A percentile compares a stretch with the other conserved stretches of the same genome.
phyloP scores from a whole-genome alignment of 1,140 invertebrate species.

The Nilaparvata lugens region DNA sequence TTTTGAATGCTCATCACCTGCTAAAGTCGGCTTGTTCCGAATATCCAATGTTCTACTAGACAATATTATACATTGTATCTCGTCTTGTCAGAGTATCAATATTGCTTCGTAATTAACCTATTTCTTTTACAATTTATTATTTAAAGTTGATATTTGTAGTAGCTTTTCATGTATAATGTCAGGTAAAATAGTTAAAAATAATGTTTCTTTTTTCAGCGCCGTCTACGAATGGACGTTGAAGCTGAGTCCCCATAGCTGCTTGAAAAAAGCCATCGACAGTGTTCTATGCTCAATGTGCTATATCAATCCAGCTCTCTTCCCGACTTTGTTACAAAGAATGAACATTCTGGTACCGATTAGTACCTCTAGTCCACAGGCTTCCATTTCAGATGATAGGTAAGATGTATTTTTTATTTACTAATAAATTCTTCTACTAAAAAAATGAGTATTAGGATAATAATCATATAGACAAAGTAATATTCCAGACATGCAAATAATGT shows the following conservation, averaged over 20 bases:
- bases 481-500: too few relatives aligned
- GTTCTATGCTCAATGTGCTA: conserved; percentile 77
- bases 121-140: too few relatives aligned
- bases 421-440: background rate
- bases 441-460: too few relatives aligned
- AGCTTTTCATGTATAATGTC: too few relatives aligned
- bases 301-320: conserved; percentile 66
- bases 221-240: conserved; percentile 66
- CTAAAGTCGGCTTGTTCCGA: too few relatives aligned
- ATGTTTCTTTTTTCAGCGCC: conserved; percentile 36
- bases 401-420: background rate
- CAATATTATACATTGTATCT: too few relatives aligned
- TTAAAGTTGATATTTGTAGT: too few relatives aligned
- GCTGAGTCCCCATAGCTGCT: conserved; percentile 50
- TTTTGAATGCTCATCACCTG: too few relatives aligned
- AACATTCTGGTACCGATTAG: conserved; percentile 47
- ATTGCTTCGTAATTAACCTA: too few relatives aligned
- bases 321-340: conserved; percentile 59
- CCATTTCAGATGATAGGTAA: conserved; percentile 50
- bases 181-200: background rate
- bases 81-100: too few relatives aligned
- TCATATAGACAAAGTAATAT: too few relatives aligned
- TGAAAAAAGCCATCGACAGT: conserved; percentile 71
- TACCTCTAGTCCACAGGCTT: conserved; percentile 36
- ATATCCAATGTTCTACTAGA: too few relatives aligned